These are phyloP conservation scores for Neria commutata DNA, from an alignment of 2,888 invertebrate species.

Conservation along the genomic window DNA sequence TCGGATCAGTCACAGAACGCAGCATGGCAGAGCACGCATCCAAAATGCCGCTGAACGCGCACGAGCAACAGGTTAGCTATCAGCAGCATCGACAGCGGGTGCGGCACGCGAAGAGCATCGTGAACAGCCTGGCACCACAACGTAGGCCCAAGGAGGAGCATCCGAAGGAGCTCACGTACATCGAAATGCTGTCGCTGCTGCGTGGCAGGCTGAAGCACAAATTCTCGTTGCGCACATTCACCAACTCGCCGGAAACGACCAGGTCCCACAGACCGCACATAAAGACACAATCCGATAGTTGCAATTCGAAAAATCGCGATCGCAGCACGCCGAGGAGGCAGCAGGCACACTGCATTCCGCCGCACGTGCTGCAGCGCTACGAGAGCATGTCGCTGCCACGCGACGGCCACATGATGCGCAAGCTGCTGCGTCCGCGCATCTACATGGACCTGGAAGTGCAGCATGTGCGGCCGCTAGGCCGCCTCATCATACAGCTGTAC, in stretches of 20 bases:
- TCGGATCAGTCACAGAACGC: too few species aligned
- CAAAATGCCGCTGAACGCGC: neutral
- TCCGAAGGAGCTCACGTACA: conserved; percentile 41
- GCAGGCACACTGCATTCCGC: conserved; percentile 31
- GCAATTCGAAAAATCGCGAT: conserved; percentile 21
- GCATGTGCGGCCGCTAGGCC: conserved; percentile 39
- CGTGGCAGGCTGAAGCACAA: conserved; percentile 41
- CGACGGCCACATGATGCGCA: conserved; percentile 40
- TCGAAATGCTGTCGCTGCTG: conserved; percentile 43
- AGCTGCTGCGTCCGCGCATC: conserved; percentile 51
- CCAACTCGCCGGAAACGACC: conserved; percentile 39
- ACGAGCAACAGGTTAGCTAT: conserved; percentile 42
- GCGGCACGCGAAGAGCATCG: conserved; percentile 46
- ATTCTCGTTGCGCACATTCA: conserved; percentile 36
- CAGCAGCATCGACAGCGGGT: conserved; percentile 45
- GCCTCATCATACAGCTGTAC: conserved; percentile 50
- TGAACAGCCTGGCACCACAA: conserved; percentile 39
- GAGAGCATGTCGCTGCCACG: conserved; percentile 38
- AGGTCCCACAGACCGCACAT: conserved; percentile 1
- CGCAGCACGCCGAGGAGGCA: conserved; percentile 6
- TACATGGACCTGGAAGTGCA: conserved; percentile 47
- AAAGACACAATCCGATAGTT: conserved; percentile 23
- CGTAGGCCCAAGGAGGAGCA: conserved; percentile 29
- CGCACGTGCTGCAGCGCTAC: conserved; percentile 48
- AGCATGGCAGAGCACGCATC: too few species aligned